These are phyloP conservation scores for Panzeria rudis DNA, from an alignment of 2,888 invertebrate species.

Conservation along the genomic window DNA sequence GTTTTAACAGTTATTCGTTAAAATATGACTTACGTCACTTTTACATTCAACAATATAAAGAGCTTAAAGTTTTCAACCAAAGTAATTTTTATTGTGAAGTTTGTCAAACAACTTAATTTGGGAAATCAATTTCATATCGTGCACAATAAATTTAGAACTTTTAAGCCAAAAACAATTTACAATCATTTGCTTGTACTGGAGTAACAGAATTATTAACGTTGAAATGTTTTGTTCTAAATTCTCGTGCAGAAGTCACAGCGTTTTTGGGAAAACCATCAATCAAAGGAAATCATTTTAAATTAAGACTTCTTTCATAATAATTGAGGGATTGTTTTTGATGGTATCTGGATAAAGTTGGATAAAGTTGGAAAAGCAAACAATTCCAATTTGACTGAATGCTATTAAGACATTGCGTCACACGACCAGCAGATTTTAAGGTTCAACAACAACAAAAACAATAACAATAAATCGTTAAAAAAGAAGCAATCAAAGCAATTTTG, in stretches of 20 bases:
- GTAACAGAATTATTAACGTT: neutral
- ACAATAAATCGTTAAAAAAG: constrained; percentile 34
- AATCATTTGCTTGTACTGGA: neutral
- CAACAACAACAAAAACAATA: constrained; percentile 22
- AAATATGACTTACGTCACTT: neutral
- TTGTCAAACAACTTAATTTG: neutral
- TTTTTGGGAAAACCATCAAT: neutral
- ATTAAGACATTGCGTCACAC: constrained; percentile 21
- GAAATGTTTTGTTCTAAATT: neutral
- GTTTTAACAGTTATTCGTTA: too few relatives aligned
- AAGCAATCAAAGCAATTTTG: constrained; percentile 61
- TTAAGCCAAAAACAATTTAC: neutral
- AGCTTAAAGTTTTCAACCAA: neutral
- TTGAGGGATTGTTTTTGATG: neutral
- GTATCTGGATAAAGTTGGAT: neutral
- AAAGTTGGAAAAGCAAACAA: constrained; percentile 9
- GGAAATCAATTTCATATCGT: neutral
- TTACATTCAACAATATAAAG: neutral
- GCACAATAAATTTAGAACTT: neutral
- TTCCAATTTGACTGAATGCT: constrained; percentile 8
- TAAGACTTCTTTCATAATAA: neutral
- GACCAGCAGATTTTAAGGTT: constrained; percentile 25
- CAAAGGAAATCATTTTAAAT: neutral
- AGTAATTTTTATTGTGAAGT: neutral
- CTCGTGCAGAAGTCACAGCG: neutral